Percentiles rank a stretch among this genome's conserved stretches.
These are phyloP conservation scores for Tupaia chinensis DNA, from an alignment of 2,113 vertebrate species.

Conservation along the genomic window DNA sequence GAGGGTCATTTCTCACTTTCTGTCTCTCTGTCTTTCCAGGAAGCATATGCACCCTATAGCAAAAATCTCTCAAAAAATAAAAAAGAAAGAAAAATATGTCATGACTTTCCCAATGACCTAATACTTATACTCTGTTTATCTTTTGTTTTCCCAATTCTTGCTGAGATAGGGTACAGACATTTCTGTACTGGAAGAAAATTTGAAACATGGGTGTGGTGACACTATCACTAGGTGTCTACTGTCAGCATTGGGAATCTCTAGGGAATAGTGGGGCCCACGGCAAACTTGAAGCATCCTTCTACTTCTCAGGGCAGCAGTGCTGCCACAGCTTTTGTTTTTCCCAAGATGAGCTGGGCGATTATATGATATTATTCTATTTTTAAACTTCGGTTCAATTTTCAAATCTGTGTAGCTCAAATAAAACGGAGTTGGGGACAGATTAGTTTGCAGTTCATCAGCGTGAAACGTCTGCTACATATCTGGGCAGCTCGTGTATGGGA, in stretches of 20 bases:
- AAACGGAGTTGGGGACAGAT: background rate
- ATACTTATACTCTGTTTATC: background rate
- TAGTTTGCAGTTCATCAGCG: background rate
- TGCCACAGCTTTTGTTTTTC: background rate
- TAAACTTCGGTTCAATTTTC: conserved; percentile 22
- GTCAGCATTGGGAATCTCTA: background rate
- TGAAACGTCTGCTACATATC: background rate
- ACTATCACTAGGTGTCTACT: background rate
- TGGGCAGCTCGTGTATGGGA: background rate
- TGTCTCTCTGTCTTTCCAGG: too few relatives aligned
- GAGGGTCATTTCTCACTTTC: too few relatives aligned
- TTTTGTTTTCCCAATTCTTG: conserved; percentile 25
- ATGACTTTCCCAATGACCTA: too few relatives aligned
- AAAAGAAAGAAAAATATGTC: too few relatives aligned
- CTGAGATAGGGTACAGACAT: background rate
- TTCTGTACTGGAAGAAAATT: background rate
- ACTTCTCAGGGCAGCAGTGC: background rate
- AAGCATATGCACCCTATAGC: too few relatives aligned
- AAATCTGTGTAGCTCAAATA: conserved; percentile 27
- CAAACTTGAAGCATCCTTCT: background rate
- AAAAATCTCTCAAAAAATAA: too few relatives aligned
- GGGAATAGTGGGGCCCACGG: background rate
- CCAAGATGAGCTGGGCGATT: background rate
- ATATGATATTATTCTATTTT: background rate
- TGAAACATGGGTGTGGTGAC: background rate